phyloP scores from a whole-genome alignment of 2,888 invertebrate species.

The Cheilosia pagana region DNA sequence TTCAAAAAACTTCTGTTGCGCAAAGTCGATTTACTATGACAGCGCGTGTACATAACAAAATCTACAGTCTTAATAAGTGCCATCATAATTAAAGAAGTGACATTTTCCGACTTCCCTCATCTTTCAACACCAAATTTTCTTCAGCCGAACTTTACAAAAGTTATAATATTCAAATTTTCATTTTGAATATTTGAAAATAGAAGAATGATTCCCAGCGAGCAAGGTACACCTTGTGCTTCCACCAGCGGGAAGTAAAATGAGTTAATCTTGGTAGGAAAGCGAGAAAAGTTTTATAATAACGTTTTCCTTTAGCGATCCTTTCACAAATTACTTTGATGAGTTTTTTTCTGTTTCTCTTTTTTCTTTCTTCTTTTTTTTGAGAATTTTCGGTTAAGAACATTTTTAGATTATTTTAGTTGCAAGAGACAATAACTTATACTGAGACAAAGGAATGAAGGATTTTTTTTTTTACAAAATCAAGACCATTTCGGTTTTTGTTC shows the following conservation, averaged over 20 bases:
- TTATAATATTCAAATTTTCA: constrained; percentile 62
- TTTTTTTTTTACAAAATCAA: constrained; percentile 30
- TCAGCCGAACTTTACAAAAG: constrained; percentile 37
- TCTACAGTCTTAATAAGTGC: constrained; percentile 37
- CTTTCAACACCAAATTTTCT: constrained; percentile 16
- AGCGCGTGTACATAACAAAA: constrained; percentile 41
- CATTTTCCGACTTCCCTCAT: constrained; percentile 26
- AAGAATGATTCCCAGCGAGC: constrained; percentile 13
- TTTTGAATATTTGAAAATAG: constrained; percentile 47
- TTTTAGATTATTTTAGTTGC: constrained; percentile 2
- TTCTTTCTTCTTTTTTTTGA: too few relatives aligned
- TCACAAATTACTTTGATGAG: constrained; percentile 64
- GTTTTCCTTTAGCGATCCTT: constrained; percentile 56
- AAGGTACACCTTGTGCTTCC: constrained; percentile 35
- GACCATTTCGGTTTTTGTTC: constrained; percentile 27
- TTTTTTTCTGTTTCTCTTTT: constrained; percentile 17
- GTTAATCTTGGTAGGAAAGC: constrained; percentile 61
- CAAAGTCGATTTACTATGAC: background rate
- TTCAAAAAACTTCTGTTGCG: background rate
- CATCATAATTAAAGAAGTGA: constrained; percentile 34
- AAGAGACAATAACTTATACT: constrained; percentile 40
- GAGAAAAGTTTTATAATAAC: constrained; percentile 70
- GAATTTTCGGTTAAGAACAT: constrained; percentile 27
- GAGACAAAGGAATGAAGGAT: constrained; percentile 35
- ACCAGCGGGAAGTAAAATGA: constrained; percentile 56